phyloP scores from a whole-genome alignment of 2,888 invertebrate species.

The Crepidodera aurea region DNA sequence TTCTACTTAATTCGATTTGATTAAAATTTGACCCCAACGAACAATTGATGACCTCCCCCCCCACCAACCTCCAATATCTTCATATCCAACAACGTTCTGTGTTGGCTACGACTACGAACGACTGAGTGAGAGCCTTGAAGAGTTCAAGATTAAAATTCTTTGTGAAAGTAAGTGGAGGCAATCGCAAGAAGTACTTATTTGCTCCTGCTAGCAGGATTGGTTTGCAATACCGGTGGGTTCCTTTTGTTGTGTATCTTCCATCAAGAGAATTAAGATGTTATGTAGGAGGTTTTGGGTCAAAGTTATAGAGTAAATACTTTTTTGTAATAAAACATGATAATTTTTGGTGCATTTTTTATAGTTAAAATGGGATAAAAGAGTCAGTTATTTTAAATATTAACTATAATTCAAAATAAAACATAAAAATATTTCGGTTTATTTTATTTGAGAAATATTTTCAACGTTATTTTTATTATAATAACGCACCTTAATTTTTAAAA shows the following conservation, averaged over 20 bases:
- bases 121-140: slow-evolving; percentile 1
- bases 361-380: too few relatives aligned
- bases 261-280: too few relatives aligned
- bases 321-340: too few relatives aligned
- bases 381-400: too few relatives aligned
- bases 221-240: not conserved
- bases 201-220: not conserved
- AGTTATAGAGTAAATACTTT: too few relatives aligned
- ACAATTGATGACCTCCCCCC: slow-evolving; percentile 16
- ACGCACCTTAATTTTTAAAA: too few relatives aligned
- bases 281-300: too few relatives aligned
- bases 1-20: not conserved
- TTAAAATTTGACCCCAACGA: slow-evolving; percentile 7
- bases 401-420: too few relatives aligned
- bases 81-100: not conserved
- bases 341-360: too few relatives aligned
- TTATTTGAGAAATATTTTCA: too few relatives aligned
- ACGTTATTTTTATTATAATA: too few relatives aligned
- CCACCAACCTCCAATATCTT: slow-evolving; percentile 1
- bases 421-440: too few relatives aligned
- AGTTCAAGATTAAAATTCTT: slow-evolving; percentile 3
- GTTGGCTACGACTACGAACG: not conserved
- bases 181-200: not conserved
- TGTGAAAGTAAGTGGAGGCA: not conserved
- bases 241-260: not conserved